A percentile compares a stretch with the other conserved stretches of the same genome.
Conservation (phyloP, 2,888 invertebrate genomes). For the Sepiola atlantica region DNA sequence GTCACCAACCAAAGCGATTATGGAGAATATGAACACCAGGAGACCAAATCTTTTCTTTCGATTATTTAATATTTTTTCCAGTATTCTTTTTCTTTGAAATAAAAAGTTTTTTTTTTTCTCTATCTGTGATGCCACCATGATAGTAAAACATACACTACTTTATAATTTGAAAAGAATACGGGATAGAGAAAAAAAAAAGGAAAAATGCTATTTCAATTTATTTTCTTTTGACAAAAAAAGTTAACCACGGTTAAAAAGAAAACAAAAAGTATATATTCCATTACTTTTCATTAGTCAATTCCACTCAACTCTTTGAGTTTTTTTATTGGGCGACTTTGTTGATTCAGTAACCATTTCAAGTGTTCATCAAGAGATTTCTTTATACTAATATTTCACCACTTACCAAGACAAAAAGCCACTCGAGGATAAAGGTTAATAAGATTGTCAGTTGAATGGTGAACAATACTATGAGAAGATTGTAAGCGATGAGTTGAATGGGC, state of each 20-base stretch:
- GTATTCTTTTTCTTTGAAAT: too few relatives aligned
- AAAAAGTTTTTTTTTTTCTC: too few relatives aligned
- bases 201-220: not conserved
- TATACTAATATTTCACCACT: too few relatives aligned
- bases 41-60: not conserved
- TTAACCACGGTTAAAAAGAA: not conserved
- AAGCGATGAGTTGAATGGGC: too few relatives aligned
- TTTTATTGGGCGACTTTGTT: not conserved
- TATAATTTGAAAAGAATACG: not conserved
- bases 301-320: not conserved
- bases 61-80: not conserved
- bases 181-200: not conserved
- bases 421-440: too few relatives aligned
- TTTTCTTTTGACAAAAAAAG: not conserved
- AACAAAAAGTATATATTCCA: not conserved
- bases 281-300: not conserved
- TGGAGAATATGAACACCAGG: not conserved
- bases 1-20: not conserved
- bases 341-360: not conserved
- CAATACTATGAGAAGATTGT: too few relatives aligned
- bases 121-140: not conserved
- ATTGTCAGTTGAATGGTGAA: too few relatives aligned
- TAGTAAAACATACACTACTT: not conserved
- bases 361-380: not conserved
- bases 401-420: too few relatives aligned